Conservation (phyloP, 1,140 invertebrate genomes). For the Stegodyphus dumicola region DNA sequence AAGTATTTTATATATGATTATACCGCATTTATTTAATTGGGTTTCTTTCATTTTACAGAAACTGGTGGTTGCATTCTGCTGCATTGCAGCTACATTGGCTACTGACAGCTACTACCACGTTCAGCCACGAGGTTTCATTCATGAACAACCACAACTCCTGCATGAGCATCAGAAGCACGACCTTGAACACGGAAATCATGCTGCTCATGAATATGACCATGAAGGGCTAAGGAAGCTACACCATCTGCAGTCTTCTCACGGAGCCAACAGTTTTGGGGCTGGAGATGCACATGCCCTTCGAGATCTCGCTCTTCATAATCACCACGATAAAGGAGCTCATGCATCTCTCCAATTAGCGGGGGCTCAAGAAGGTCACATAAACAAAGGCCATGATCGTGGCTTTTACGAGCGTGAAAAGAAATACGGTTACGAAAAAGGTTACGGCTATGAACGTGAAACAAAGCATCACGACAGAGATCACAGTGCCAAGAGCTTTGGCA, state of each 20-base stretch:
- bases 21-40: no score
- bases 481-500: not conserved
- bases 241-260: not conserved
- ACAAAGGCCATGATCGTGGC: slow-evolving; percentile 30
- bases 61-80: no score
- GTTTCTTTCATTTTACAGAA: no score
- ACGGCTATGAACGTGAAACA: slow-evolving; percentile 44
- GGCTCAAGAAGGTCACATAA: slow-evolving; percentile 12
- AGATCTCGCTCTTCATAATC: slow-evolving; percentile 6
- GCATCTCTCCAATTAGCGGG: not conserved
- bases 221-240: not conserved
- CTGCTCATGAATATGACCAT: not conserved
- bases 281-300: not conserved
- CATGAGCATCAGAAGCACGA: not conserved
- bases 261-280: not conserved
- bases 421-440: slow-evolving; percentile 47
- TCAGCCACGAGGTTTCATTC: no score
- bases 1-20: no score
- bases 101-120: no score
- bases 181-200: not conserved
- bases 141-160: no score
- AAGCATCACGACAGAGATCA: slow-evolving; percentile 26
- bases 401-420: slow-evolving; percentile 40
- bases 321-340: not conserved
- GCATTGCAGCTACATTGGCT: no score